Base-by-base conservation (phyloP, 2,888 invertebrate genomes). In the Leptarthrus brevirostris region DNA sequence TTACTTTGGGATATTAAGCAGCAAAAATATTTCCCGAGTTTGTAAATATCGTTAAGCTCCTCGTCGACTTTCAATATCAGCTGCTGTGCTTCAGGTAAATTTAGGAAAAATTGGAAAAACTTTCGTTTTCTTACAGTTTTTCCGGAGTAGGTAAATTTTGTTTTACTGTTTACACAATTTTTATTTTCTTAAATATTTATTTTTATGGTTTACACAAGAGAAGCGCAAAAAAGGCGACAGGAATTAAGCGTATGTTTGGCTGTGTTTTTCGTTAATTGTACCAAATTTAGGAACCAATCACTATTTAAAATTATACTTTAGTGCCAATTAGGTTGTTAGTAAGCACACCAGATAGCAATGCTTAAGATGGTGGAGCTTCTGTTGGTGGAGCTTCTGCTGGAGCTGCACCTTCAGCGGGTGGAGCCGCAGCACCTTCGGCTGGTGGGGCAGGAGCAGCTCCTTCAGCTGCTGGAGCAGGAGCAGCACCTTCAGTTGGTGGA, bases 401-500 rank as follows among this genome's bases (percentile, higher is more conserved):
- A 73, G 74, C 12, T 56, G 79, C 82, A 14, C 79, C 78, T 12
- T 79, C 81, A 0, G 82, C 83, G 0, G 83, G 79, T 2, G 81
- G 81, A 26, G 79, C 78, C 18, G 61, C 40, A 8, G 77, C 77
- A 12, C 78, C 80, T 2, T 79, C 82, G 0, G 81, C 71, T 0
- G 58, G 79, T n/a, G 81, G 79, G 3, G 80, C 80, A 6, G 77
- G 56, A 0, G 83, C 79, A 2, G 82, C 80, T 2, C 79, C 80
- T 66, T 75, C 74, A 34, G 73, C 82, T 0, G 81, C 70, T 14
- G 81, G 79, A 3, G 80, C 79, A 3, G 77, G 56, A 0, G 83
- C 80, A 3, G 82, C 80, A 2, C 79, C 80, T 69, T 75, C 75
- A 40, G 73, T 40, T 52, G 73, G 52, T 26, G 80, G 74, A 0